Base-by-base conservation (phyloP, 2,797 vertebrate species). In the Coregonus ussuriensis region DNA sequence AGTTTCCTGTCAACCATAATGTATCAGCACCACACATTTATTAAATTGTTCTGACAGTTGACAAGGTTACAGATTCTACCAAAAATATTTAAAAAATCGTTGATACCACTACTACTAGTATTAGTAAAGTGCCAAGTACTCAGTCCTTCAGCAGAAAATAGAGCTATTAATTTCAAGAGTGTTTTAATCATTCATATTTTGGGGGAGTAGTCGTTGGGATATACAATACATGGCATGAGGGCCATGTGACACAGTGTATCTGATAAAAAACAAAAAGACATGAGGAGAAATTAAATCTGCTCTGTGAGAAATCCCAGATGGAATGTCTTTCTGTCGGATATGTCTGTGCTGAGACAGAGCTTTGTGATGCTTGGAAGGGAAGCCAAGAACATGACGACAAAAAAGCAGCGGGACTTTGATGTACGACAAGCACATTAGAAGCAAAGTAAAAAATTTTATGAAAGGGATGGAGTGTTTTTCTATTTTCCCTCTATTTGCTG, bases 381-480 rank as follows among this genome's bases (percentile, higher is more conserved):
- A 71, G 74, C 69, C 71, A 67, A 53, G 6, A 62, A 56, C 54
- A 56, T 15, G 18, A 71, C 62, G 68, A 59, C 52, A 62, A 41
- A 72, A 72, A 74, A 35, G 29, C 52, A 18, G 2, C 31, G 74
- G 70, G 71, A 79, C 68, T 81, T 81, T 72, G 79, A 84, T 77
- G 52, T 77, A 74, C 53, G 72, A 81, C 84, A 82, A 65, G n/a
- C 71, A 51, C 78, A 75, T 79, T 74, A 76, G 53, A 65, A 35
- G 52, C 54, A 59, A 21, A 71, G 62, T 29, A 78, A 62, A 16
- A 76, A 51, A 66, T 31, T 76, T 74, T 4, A 6, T 69, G 73
- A 68, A 33, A 82, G 75, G 74, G 74, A 71, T 54, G 70, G 14
- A 71, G 69, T 83, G 62, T 78, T 11, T 77, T 77, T 65, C 33